Conservation (phyloP, 2,888 invertebrate genomes). For the Aleiodes alternator region DNA sequence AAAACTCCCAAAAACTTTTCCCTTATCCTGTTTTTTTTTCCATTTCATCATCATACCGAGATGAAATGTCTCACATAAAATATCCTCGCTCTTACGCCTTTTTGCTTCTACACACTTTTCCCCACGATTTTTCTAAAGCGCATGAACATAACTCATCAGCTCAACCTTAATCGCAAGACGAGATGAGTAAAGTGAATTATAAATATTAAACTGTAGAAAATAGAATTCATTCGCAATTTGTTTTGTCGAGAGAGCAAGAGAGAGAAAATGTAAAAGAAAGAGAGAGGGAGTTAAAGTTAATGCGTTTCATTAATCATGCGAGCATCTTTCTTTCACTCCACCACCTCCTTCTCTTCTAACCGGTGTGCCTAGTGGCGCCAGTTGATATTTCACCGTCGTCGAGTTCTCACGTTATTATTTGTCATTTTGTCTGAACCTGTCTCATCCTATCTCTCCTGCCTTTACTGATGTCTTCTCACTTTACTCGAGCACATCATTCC, state of each 20-base stretch:
- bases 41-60: too few species aligned
- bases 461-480: slow-evolving; percentile 7
- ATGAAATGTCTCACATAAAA: too few species aligned
- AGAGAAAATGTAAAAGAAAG: not conserved
- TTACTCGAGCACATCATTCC: slow-evolving; percentile 13
- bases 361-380: slow-evolving; percentile 29
- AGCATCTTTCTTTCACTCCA: slow-evolving; percentile 51
- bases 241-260: slow-evolving; percentile 3
- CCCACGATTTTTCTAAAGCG: too few species aligned
- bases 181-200: slow-evolving; percentile 17
- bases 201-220: slow-evolving; percentile 6
- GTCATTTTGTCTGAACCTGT: slow-evolving; percentile 58
- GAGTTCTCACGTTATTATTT: slow-evolving; percentile 66
- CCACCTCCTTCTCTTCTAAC: slow-evolving; percentile 37
- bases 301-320: slow-evolving; percentile 69
- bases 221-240: slow-evolving; percentile 29
- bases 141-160: too few species aligned
- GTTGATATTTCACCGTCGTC: slow-evolving; percentile 58
- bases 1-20: too few species aligned
- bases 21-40: too few species aligned
- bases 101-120: too few species aligned
- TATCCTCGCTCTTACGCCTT: too few species aligned
- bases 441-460: slow-evolving; percentile 24
- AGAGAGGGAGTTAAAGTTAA: slow-evolving; percentile 57
- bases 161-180: not conserved